phyloP scores from a whole-genome alignment of 2,113 vertebrate genomes.

The Electrona antarctica region DNA sequence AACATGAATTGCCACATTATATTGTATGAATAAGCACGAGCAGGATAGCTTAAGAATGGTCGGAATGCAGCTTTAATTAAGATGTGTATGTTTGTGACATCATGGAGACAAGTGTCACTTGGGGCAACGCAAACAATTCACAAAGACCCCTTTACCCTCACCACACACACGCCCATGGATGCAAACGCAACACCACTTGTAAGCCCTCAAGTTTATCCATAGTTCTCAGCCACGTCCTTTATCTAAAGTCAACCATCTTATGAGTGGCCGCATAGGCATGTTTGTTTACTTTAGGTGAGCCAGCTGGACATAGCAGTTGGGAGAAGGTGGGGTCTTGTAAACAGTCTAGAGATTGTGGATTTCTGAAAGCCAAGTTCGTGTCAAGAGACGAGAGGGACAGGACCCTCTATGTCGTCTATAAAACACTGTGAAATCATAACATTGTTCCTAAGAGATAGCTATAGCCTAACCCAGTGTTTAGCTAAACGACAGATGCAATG shows the following conservation, averaged over 20 bases:
- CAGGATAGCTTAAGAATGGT: too few species aligned
- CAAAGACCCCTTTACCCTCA: not conserved
- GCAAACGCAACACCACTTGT: not conserved
- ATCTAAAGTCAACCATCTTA: constrained; percentile 22
- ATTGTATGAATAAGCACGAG: too few species aligned
- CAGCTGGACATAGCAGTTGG: constrained; percentile 5
- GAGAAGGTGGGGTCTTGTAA: constrained; percentile 1
- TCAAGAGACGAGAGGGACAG: constrained; percentile 5
- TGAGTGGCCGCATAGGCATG: constrained; percentile 2
- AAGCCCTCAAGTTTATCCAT: not conserved
- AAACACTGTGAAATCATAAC: constrained; percentile 5
- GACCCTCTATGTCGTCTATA: not conserved
- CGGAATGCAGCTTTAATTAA: too few species aligned
- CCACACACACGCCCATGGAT: not conserved
- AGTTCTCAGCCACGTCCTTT: not conserved
- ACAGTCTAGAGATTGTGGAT: not conserved
- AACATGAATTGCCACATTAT: too few species aligned
- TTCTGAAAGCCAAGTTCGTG: constrained; percentile 1
- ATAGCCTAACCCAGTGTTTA: not conserved
- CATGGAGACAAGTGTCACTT: not conserved
- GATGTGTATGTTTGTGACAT: not conserved
- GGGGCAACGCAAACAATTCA: not conserved
- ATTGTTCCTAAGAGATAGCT: not conserved
- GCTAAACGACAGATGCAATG: not conserved
- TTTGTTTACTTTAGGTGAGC: constrained; percentile 11